Base-by-base conservation (phyloP, 2,113 vertebrate species). In the Calidris pugnax region DNA sequence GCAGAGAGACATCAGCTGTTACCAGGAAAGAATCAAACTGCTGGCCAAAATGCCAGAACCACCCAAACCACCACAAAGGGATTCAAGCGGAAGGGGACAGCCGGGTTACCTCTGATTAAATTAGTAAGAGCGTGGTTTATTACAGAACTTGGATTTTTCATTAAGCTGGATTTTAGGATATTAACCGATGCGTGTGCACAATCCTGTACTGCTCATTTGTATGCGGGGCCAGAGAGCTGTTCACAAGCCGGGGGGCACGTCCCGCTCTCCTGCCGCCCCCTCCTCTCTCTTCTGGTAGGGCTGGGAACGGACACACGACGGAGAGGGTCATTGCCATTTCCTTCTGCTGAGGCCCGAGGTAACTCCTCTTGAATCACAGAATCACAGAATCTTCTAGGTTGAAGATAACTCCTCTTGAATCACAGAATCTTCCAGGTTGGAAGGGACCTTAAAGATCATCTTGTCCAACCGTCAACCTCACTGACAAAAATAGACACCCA, bases 121-220 rank as follows among this genome's bases (percentile, higher is more conserved):
- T 94, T 82, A 80, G 64, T 48, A 47, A 5, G 62, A 74, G 11
- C 6, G 10, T 45, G n/a, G 57, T 74, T 95, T 96, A 90, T 92
- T 80, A 89, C 8, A 33, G 50, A 84, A 69, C 50, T 63, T 85
- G 39, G 60, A 32, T 47, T 95, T 88, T 95, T 92, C 82, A 81
- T 92, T 95, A 86, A 91, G 50, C 9, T 93, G 85, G 50, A 76
- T 77, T 95, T 93, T 93, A 90, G 83, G 73, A 90, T 63, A 77
- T 86, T 92, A 87, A 83, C 60, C 32, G 74, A 92, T 13, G 18
- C 4, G 2, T 6, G 2, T 14, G 64, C 55, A 47, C 69, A 63
- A 21, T 85, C 60, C 43, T 32, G 64, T 37, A 39, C 72, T 83
- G 63, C 79, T 95, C 73, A 71, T 80, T 77, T 7, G 2, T 50